Evolutionary conservation across 2,888 invertebrate genomes (phyloP), one percentile per base, ranked within the genome.

Genomic region (Erebia aethiops): DNA sequence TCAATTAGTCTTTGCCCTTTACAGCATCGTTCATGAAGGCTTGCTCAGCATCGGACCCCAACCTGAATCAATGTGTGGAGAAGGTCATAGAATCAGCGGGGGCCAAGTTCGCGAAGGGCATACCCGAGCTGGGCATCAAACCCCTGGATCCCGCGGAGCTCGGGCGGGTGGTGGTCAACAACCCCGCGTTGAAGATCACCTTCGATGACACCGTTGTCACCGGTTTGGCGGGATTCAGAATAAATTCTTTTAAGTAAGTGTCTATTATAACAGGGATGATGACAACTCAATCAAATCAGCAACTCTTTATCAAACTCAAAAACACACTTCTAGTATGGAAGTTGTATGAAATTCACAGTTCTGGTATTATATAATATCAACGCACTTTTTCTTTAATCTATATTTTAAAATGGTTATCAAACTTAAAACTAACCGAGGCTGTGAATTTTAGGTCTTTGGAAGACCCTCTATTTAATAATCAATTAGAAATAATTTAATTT

Each of bases 1-100:
- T 51, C 41, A 16, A 41, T 5, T 35, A 56, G 26, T 69, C 63
- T 69, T 63, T 58, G 35, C 65, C 68, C 52, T 41, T 84, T 81
- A 1, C 88, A 94, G 94, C 94, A 1, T 79, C 93, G 0, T 94
- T 91, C 84, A 89, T 94, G 76, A 84, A 81, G 7, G 82, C 94
- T 8, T 94, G 94, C 77, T 90, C 91, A 4, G 84, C 82, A 1
- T 90, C 91, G 16, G 92, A 93, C 76, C 88, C 92, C 0, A 78
- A 89, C 14, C 80, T 94, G 52, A 88, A 88, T 81, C 79, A 84
- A 46, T 94, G 93, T 76, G 81, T 91, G 14, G 85, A 90, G 77
- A 82, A 84, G 51, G 84, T 84, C 61, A 88, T 92, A 71, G 41
- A 79, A 0, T 73, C 72, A 0, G 88, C 84, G 0, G 90, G 91